Evolutionary conservation across 2,113 vertebrate species (phyloP), one percentile per base, ranked within the genome.

Genomic region (Phalacrocorax aristotelis): DNA sequence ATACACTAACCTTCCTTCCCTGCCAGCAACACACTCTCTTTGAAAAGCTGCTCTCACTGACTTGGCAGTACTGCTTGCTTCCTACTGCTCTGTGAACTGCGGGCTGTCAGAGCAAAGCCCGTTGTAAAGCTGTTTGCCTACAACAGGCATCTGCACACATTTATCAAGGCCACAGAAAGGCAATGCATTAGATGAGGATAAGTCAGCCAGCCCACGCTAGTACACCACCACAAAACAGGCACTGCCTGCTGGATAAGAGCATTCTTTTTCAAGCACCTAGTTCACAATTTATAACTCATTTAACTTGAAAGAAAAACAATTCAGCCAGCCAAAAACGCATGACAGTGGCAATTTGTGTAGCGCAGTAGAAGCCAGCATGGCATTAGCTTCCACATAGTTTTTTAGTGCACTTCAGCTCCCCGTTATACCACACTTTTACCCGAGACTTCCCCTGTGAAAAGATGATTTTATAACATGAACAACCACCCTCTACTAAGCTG

Each of bases 121-220:
- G n/a, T 72, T 91, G 82, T 82, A 79, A 93, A 95, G 95, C 91
- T 88, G 65, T 96, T 91, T 92, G 89, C 90, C 91, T 86, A 78
- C 90, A 93, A 91, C 55, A 80, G 76, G 80, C 80, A 95, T 75
- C 92, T 87, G 83, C 92, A 92, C 64, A 34, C 77, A 65, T 76
- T 92, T 76, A 92, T 57, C 94, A 49, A 64, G 92, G 92, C 92
- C 96, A 78, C 2, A 6, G 71, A 90, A 96, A 94, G 62, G 88
- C 88, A 87, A 69, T 15, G 5, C 60, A 10, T 70, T 52, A 86
- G 78, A 83, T 2, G 22, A 90, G 71, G 70, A 11, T 51, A 92
- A 92, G 44, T 79, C 80, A 95, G 80, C 42, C 92, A 93, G 88
- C 88, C 92, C 90, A 92, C 68, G 0, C 83, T 58, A 46, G 36